Conservation (phyloP, 2,888 invertebrate genomes). For the Eurois occulta region DNA sequence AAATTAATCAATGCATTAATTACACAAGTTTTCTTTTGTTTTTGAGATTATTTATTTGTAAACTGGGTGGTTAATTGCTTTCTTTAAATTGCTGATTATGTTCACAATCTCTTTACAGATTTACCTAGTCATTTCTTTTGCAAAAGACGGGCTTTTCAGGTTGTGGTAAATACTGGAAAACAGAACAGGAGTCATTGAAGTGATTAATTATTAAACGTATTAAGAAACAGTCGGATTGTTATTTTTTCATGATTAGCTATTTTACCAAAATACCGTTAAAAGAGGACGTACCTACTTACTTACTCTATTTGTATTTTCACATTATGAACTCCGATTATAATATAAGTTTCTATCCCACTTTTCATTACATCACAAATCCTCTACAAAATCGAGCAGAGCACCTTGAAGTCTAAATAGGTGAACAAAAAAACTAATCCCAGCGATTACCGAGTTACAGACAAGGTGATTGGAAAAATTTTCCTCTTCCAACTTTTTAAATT, state of each 20-base stretch:
- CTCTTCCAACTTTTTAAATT: slow-evolving; percentile 88
- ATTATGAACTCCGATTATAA: too few relatives aligned
- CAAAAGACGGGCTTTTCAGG: neutral
- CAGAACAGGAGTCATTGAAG: neutral
- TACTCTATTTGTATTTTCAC: neutral
- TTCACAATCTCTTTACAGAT: neutral
- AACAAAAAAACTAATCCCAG: slow-evolving; percentile 82
- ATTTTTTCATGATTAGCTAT: neutral
- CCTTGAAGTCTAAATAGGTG: slow-evolving; percentile 58
- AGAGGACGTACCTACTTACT: neutral
- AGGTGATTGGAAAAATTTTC: slow-evolving; percentile 89
- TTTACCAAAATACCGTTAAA: neutral
- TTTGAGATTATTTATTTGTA: slow-evolving; percentile 49
- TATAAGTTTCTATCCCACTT: neutral
- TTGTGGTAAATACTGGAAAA: neutral
- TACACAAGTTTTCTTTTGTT: slow-evolving; percentile 74
- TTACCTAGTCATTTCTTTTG: neutral
- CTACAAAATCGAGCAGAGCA: slow-evolving; percentile 43
- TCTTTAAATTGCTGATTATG: neutral
- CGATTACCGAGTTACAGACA: slow-evolving; percentile 81
- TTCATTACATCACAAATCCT: slow-evolving; percentile 48
- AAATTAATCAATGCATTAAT: slow-evolving; percentile 86
- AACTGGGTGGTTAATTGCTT: neutral
- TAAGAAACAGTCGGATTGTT: neutral
- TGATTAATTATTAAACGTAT: neutral